Evolutionary conservation across 1,140 invertebrate species (phyloP).

Genomic region (Rhizoglyphus robini): DNA sequence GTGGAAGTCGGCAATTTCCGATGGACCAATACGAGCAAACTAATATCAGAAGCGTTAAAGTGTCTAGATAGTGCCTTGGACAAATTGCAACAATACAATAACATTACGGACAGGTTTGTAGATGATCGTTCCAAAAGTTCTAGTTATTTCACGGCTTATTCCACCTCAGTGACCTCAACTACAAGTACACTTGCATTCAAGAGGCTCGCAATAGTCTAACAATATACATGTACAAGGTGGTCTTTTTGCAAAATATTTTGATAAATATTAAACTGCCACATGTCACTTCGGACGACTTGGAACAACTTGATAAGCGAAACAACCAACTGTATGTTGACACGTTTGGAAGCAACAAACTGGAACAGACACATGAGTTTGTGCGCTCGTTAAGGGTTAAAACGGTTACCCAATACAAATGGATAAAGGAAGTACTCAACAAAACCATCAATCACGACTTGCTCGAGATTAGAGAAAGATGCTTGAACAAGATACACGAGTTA

Average conservation of each 20-base stretch:
- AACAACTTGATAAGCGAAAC: slow-evolving; percentile 39
- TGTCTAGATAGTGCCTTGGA: slow-evolving; percentile 38
- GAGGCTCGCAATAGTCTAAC: slow-evolving; percentile 43
- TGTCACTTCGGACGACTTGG: slow-evolving; percentile 43
- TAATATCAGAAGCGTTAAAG: slow-evolving; percentile 39
- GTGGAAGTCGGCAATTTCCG: slow-evolving; percentile 42
- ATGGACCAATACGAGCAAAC: slow-evolving; percentile 40
- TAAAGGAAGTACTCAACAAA: slow-evolving; percentile 40
- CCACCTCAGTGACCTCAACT: slow-evolving; percentile 32
- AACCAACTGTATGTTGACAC: slow-evolving; percentile 45
- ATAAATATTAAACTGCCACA: slow-evolving; percentile 47
- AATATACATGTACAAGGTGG: slow-evolving; percentile 29
- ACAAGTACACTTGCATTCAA: slow-evolving; percentile 38
- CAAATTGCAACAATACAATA: slow-evolving; percentile 37
- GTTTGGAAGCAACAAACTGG: too few relatives aligned
- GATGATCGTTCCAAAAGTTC: slow-evolving; percentile 15
- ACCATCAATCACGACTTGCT: slow-evolving; percentile 35
- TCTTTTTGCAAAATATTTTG: slow-evolving; percentile 42
- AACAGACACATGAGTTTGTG: too few relatives aligned
- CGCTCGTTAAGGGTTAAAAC: too few relatives aligned
- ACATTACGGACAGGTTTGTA: slow-evolving; percentile 32
- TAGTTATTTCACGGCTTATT: too few relatives aligned
- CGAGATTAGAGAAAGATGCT: slow-evolving; percentile 29
- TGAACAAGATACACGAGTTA: slow-evolving; percentile 30
- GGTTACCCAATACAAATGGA: slow-evolving; percentile 44